phyloP scores from a whole-genome alignment of 2,797 vertebrate genomes.

The Urophycis tenuis region DNA sequence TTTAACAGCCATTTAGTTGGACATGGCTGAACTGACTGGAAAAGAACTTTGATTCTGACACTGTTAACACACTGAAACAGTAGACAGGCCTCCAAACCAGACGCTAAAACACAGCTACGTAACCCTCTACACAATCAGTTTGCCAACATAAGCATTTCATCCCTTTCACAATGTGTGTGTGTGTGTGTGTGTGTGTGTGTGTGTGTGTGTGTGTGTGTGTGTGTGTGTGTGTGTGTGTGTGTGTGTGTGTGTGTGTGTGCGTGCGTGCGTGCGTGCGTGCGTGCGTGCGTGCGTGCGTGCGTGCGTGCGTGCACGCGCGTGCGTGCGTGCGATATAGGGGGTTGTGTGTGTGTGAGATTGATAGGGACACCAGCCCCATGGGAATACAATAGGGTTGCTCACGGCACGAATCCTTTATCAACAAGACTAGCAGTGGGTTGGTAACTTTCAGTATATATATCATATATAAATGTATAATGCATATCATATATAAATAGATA shows the following conservation, averaged over 20 bases:
- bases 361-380: not conserved
- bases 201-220: not conserved
- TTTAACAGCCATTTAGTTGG: not conserved
- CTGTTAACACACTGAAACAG: not conserved
- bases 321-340: too few species aligned
- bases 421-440: not conserved
- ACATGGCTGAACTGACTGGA: too few species aligned
- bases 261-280: conserved; percentile 6
- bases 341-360: not conserved
- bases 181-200: conserved; percentile 18
- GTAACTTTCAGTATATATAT: not conserved
- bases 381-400: not conserved
- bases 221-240: not conserved
- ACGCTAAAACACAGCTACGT: not conserved
- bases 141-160: not conserved
- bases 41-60: not conserved
- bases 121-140: not conserved
- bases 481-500: too few species aligned
- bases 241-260: conserved; percentile 1
- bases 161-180: conserved; percentile 7
- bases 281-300: not conserved
- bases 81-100: not conserved
- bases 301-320: not conserved
- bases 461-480: too few species aligned
- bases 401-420: not conserved